Evolutionary conservation across 2,888 invertebrate genomes (phyloP), one percentile per base, ranked within the genome.

Genomic region (Pseudeuparius sepicola): DNA sequence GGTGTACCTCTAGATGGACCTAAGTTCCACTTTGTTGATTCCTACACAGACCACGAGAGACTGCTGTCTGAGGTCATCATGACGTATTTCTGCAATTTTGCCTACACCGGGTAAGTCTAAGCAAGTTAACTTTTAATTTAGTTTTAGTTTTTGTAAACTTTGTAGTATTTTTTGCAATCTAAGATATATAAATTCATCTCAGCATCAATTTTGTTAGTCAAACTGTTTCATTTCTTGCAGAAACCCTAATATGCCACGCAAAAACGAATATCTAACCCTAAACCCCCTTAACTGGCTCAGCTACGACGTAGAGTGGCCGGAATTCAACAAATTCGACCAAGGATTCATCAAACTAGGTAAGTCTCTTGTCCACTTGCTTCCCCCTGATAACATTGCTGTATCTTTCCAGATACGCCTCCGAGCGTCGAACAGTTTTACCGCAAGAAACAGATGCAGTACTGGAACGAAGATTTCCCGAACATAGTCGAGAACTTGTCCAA

Each of bases 1-100:
- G 92, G 92, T 12, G 78, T 83, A 11, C 92, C 92, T 4, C 63
- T 92, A 25, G 60, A 55, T 45, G 75, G 75, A 4, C 63, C 67
- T 1, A 74, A 71, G 48, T 74, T 78, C 48, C 81, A 82, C 49
- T 78, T 79, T 48, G 73, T 72, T 41, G 69, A 71, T 30, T 76
- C 78, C 51, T 90, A 83, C 62, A 83, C 79, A 23, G 71, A 71
- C 39, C 73, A 75, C 37, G 92, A 92, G 62, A 75, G 73, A 52
- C 67, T 83, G 29, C 73, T 92, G 39, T 84, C 89, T 30, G 87
- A 89, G 65, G 78, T 79, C 16, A 72, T 89, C 50, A 90, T 92
- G 84, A 75, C 80, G 45, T 76, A 84, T 61, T 89, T 88, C 83
- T 79, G 83, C 40, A 90, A 90, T 64, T 92, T 92, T 53, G 88